These are phyloP conservation scores for Tanypteryx hageni DNA, from an alignment of 2,888 invertebrate species.

Conservation along the genomic window DNA sequence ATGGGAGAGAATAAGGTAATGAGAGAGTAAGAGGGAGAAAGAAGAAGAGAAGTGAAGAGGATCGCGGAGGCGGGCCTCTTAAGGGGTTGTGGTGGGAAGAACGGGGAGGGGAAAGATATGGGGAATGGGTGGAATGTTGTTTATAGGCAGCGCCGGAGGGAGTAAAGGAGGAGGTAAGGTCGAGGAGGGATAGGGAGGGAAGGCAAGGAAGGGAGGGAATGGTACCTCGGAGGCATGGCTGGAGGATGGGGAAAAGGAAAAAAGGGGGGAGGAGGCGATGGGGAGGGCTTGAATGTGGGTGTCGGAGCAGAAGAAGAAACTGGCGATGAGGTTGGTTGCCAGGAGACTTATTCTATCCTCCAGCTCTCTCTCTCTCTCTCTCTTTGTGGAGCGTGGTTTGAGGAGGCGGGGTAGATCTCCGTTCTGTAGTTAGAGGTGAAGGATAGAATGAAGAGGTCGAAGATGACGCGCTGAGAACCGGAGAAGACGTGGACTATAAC, in stretches of 20 bases:
- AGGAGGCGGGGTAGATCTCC: not conserved
- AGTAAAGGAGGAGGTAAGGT: not conserved
- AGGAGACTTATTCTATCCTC: not conserved
- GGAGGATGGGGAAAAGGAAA: not conserved
- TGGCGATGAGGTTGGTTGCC: not conserved
- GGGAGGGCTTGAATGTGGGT: slow-evolving; percentile 12
- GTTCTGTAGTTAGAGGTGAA: not conserved
- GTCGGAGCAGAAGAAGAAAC: slow-evolving; percentile 19
- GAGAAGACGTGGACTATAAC: too few relatives aligned
- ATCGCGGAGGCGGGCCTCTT: slow-evolving; percentile 13
- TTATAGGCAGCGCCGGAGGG: slow-evolving; percentile 43
- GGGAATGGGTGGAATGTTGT: slow-evolving; percentile 56
- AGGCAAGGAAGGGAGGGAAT: not conserved
- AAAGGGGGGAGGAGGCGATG: not conserved
- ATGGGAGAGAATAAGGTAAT: not conserved
- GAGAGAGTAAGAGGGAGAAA: not conserved
- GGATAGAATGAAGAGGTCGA: not conserved
- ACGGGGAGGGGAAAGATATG: too few relatives aligned
- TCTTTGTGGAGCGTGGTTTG: not conserved
- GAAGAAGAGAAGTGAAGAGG: not conserved
- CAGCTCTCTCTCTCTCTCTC: not conserved
- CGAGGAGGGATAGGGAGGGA: not conserved
- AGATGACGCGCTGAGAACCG: not conserved
- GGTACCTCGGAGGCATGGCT: slow-evolving; percentile 13
- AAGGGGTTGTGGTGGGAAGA: slow-evolving; percentile 4